phyloP scores from a whole-genome alignment of 2,888 invertebrate genomes.

The Anorthoa munda region DNA sequence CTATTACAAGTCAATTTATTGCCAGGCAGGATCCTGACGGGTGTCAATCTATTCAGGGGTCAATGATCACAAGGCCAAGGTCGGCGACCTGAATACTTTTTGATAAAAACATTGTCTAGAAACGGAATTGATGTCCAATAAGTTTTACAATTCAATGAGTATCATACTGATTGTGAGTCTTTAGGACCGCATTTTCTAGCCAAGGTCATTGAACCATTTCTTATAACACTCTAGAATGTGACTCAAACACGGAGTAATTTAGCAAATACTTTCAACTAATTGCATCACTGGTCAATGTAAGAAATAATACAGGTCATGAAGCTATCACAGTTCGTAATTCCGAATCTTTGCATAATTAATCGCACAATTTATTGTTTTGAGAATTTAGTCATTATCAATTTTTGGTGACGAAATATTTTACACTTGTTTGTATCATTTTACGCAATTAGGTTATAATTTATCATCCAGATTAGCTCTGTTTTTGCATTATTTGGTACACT shows the following conservation, averaged over 20 bases:
- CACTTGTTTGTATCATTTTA: neutral
- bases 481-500: neutral
- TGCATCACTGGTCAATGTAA: too few relatives aligned
- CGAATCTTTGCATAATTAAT: neutral
- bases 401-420: constrained; percentile 3
- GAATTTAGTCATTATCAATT: neutral
- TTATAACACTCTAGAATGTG: neutral
- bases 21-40: neutral
- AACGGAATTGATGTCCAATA: constrained; percentile 4
- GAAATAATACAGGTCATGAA: constrained; percentile 2
- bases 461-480: constrained; percentile 19
- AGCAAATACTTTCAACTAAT: neutral
- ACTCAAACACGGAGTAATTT: neutral
- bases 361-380: neutral
- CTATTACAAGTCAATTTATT: constrained; percentile 1
- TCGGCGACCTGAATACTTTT: neutral
- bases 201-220: neutral
- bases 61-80: constrained; percentile 13
- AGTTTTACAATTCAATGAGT: constrained; percentile 36
- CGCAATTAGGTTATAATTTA: constrained; percentile 13
- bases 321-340: constrained; percentile 12
- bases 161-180: neutral
- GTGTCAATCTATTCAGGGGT: neutral
- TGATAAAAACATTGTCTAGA: constrained; percentile 1
- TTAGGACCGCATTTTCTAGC: neutral